phyloP scores from a whole-genome alignment of 2,797 vertebrate species.

The Eremophila alpestris region DNA sequence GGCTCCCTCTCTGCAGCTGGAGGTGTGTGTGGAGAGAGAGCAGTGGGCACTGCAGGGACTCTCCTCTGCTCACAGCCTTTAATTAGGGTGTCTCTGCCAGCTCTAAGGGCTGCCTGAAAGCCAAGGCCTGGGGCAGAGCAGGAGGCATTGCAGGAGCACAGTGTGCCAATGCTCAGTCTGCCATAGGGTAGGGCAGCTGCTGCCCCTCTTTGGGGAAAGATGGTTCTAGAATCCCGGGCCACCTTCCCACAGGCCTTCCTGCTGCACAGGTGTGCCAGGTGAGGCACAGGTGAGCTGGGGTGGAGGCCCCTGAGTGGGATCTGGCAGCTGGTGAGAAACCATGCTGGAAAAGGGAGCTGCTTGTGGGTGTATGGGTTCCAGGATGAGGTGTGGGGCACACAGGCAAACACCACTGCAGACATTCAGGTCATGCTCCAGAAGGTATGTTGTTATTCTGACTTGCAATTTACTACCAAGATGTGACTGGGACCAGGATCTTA shows the following conservation, averaged over 20 bases:
- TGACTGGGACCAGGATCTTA: not conserved
- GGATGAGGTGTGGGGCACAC: not conserved
- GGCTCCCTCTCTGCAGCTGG: not conserved
- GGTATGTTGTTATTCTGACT: not conserved
- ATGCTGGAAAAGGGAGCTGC: not conserved
- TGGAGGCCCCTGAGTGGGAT: not conserved
- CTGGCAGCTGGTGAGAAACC: not conserved
- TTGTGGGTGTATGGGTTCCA: not conserved
- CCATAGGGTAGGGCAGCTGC: not conserved
- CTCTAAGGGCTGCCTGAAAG: not conserved
- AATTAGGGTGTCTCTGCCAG: fast-evolving
- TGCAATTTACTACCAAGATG: not conserved
- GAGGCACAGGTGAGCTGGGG: fast-evolving
- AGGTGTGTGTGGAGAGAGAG: fast-evolving
- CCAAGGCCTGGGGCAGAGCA: not conserved
- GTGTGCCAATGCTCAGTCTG: fast-evolving
- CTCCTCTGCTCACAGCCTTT: not conserved
- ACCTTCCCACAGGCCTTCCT: not conserved
- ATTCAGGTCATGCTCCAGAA: not conserved
- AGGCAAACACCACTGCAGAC: not conserved
- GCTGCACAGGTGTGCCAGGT: not conserved
- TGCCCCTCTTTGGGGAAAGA: not conserved
- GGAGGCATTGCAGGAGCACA: fast-evolving
- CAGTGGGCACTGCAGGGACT: not conserved
- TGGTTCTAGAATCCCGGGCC: not conserved